phyloP scores from a whole-genome alignment of 2,888 invertebrate genomes.

The Pantelozetes paolii region DNA sequence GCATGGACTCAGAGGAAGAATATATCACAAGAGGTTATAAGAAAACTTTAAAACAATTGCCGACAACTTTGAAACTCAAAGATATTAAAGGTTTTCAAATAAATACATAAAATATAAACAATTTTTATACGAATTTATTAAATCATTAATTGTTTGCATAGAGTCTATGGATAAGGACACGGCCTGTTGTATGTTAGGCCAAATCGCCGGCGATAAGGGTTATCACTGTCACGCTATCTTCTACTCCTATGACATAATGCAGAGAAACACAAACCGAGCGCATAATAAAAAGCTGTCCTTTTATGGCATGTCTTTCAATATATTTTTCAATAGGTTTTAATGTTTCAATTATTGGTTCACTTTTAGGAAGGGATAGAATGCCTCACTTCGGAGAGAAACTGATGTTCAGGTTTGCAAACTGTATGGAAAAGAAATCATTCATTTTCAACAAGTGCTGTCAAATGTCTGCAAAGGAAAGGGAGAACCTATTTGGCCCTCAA shows the following conservation, averaged over 20 bases:
- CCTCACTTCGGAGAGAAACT: conserved; percentile 46
- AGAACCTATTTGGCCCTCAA: neutral
- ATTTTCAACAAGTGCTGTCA: conserved; percentile 51
- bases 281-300: conserved; percentile 50
- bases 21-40: neutral
- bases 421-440: conserved; percentile 48
- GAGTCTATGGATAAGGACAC: conserved; percentile 45
- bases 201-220: conserved; percentile 51
- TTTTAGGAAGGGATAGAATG: conserved; percentile 16
- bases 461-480: conserved; percentile 45
- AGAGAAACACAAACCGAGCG: conserved; percentile 50
- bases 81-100: neutral
- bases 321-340: conserved; percentile 42
- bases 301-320: conserved; percentile 44
- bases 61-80: neutral
- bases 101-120: neutral
- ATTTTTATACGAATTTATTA: neutral
- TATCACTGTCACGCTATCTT: conserved; percentile 50
- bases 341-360: neutral
- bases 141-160: neutral
- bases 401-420: conserved; percentile 50
- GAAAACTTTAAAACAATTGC: neutral
- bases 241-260: conserved; percentile 48
- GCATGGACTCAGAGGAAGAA: neutral
- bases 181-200: conserved; percentile 51